Conservation (phyloP, 2,113 vertebrate genomes). For the Isurus oxyrinchus region DNA sequence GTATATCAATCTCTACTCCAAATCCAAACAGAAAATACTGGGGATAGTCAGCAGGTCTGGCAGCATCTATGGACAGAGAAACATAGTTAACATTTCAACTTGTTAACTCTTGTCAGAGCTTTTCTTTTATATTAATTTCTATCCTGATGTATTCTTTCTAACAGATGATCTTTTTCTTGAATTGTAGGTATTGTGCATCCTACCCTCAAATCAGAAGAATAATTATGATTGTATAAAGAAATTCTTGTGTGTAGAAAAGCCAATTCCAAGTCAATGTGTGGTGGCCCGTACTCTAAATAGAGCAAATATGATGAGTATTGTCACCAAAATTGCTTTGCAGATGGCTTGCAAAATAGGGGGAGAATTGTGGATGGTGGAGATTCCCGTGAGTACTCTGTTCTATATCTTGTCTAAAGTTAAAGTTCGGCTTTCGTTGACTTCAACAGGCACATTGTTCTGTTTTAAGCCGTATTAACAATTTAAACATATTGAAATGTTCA, state of each 20-base stretch:
- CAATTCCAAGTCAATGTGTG: conserved; percentile 54
- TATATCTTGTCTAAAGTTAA: not conserved
- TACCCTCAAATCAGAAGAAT: conserved; percentile 49
- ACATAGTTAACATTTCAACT: not conserved
- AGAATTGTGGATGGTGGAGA: conserved; percentile 56
- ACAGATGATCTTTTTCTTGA: not conserved
- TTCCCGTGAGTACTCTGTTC: conserved; percentile 49
- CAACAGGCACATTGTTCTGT: not conserved
- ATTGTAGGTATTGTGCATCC: conserved; percentile 54
- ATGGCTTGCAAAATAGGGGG: conserved; percentile 54
- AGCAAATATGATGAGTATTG: conserved; percentile 48
- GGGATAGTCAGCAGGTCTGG: not conserved
- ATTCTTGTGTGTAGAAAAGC: conserved; percentile 46
- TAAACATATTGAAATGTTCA: not conserved
- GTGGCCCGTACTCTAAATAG: conserved; percentile 47
- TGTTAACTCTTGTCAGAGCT: not conserved
- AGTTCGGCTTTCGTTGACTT: not conserved
- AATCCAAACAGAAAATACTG: not conserved
- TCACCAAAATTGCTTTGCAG: conserved; percentile 53
- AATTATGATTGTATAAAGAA: conserved; percentile 55
- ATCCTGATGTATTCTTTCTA: not conserved
- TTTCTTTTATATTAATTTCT: not conserved
- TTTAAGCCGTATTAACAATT: not conserved
- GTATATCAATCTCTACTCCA: not conserved
- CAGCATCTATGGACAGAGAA: not conserved